Base-by-base conservation (phyloP, 1,140 invertebrate genomes). In the Drosophila simulans region DNA sequence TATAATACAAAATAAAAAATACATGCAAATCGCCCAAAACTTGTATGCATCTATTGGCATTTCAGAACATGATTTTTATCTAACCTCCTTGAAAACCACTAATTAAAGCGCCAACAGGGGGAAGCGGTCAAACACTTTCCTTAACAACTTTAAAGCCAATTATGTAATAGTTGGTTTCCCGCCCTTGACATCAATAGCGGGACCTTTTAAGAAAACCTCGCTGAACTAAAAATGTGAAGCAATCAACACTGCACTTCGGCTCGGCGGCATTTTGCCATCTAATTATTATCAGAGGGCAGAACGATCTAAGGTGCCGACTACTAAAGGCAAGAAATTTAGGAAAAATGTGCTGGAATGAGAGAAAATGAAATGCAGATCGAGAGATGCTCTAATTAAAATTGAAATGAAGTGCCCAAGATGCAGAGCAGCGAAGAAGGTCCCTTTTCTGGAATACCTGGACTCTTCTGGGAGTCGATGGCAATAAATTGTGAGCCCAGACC, bases 221-320 rank as follows among this genome's bases (percentile, higher is more conserved):
- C 15, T 22, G n/a, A 31, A 22, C 20, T 46, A 40, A 58, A 20
- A 48, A 52, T 56, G 52, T 55, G 49, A 42, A 52, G 74, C 82
- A 85, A 85, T 85, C 82, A 85, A 77, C 66, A 81, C 83, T 62
- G 60, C 78, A 82, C 88, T 86, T 85, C 69, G 59, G 52, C 45
- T 68, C 79, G 74, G 84, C 79, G 84, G 83, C 83, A 88, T 89
- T 86, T 88, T 89, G 84, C 83, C 83, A 88, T 88, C 84, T 88
- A 88, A 88, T 88, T 88, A 88, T 88, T 82, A 85, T 82, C 78
- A 68, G 66, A 71, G 40, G 46, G 56, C 46, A 42, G 37, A 51
- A 43, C 37, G 39, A 62, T 40, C 53, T 60, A 39, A 51, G 59
- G 15, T 51, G 51, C 48, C 57, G 78, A 83, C 60, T 46, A 66